A percentile compares a stretch with the other conserved stretches of the same genome.
phyloP scores from a whole-genome alignment of 2,797 vertebrate species.

The Phylloscopus collybita region DNA sequence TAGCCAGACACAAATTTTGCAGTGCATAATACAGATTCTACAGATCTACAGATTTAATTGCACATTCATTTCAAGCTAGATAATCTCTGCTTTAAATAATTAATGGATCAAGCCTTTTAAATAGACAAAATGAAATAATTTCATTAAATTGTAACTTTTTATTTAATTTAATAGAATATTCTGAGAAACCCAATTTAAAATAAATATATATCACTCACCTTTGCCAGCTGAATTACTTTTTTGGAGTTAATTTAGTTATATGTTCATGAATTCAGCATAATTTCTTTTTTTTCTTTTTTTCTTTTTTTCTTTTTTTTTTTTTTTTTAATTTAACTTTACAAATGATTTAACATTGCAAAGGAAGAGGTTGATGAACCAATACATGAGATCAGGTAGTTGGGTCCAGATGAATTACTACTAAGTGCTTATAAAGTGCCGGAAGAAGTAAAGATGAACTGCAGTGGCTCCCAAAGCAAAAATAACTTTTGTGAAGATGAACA shows the following conservation, averaged over 20 bases:
- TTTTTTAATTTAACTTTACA: conserved; percentile 13
- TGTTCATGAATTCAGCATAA: not conserved
- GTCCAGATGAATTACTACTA: conserved; percentile 20
- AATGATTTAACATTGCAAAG: conserved; percentile 28
- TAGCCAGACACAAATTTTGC: not conserved
- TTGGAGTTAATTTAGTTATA: not conserved
- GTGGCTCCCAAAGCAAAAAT: conserved; percentile 59
- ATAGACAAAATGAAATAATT: not conserved
- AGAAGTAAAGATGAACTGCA: conserved; percentile 7
- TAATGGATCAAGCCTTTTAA: conserved; percentile 21
- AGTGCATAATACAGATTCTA: not conserved
- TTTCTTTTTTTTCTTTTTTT: not conserved
- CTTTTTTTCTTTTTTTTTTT: not conserved
- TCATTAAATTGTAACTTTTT: not conserved
- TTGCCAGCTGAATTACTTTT: conserved; percentile 16
- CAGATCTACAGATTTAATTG: not conserved
- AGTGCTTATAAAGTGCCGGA: not conserved
- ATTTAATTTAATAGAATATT: conserved; percentile 21
- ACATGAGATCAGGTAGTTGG: not conserved
- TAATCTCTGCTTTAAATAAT: conserved; percentile 10
- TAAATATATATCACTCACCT: conserved; percentile 21
- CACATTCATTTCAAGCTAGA: conserved; percentile 16
- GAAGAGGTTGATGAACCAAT: conserved; percentile 4
- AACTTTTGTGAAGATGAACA: conserved; percentile 47
- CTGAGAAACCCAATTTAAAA: conserved; percentile 26